Conservation (phyloP, 92 coral and sea anemone genomes). For the Palythoa heliodiscus region DNA sequence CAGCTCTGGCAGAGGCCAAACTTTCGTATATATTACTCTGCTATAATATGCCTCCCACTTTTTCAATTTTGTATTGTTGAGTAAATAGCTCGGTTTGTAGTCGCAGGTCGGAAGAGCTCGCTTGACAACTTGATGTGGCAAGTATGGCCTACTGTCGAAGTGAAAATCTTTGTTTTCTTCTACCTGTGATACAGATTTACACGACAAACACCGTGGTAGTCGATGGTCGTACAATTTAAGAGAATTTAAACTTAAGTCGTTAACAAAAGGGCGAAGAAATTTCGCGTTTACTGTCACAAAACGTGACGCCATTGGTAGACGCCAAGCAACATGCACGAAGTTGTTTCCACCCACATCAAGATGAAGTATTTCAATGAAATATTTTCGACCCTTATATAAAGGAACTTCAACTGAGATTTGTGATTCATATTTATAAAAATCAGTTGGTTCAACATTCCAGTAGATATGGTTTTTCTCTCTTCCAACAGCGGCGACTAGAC, state of each 20-base stretch:
- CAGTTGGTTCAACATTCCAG: background rate
- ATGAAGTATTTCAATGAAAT: constrained; percentile 24
- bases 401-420: constrained; percentile 13
- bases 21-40: constrained; percentile 7
- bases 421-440: background rate
- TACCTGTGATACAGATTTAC: background rate
- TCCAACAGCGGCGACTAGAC: constrained; percentile 22
- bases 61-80: background rate
- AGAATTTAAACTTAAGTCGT: constrained; percentile 16
- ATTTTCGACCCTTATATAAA: background rate
- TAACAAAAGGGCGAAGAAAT: constrained; percentile 15
- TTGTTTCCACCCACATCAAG: constrained; percentile 15
- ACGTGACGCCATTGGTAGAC: background rate
- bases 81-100: constrained; percentile 16
- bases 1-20: constrained; percentile 6
- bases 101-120: constrained; percentile 17
- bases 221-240: constrained; percentile 8
- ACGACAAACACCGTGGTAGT: background rate
- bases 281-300: background rate
- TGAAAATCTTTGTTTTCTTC: constrained; percentile 12
- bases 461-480: background rate
- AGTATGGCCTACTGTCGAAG: constrained; percentile 23
- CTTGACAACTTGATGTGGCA: background rate
- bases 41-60: constrained; percentile 21
- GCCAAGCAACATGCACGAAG: constrained; percentile 30